phyloP scores from a whole-genome alignment of 1,140 invertebrate genomes.

The Forficula auricularia region DNA sequence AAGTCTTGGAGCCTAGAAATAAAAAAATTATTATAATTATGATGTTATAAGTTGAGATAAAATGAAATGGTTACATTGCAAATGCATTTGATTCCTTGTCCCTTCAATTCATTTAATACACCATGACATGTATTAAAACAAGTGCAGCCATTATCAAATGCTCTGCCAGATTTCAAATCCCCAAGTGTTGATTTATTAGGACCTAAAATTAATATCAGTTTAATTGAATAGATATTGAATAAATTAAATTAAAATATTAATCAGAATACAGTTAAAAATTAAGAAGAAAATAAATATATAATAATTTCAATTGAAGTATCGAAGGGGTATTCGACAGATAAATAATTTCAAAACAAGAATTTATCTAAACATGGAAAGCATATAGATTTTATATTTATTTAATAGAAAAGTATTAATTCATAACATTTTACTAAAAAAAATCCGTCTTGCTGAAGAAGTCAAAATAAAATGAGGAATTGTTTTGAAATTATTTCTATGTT shows the following conservation, averaged over 20 bases:
- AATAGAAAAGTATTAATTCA: too few relatives aligned
- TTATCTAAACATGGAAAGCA: too few relatives aligned
- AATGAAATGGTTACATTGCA: conserved; percentile 42
- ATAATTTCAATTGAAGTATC: conserved; percentile 21
- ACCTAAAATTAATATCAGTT: conserved; percentile 19
- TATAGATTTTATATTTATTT: too few relatives aligned
- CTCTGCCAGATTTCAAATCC: conserved; percentile 78
- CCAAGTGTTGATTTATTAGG: conserved; percentile 52
- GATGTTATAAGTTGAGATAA: conserved; percentile 3
- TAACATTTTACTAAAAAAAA: too few relatives aligned
- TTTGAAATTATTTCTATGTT: too few relatives aligned
- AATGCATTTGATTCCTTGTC: conserved; percentile 49
- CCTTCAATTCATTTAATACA: conserved; percentile 54
- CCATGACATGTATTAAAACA: conserved; percentile 63
- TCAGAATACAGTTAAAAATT: background rate
- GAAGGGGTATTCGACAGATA: too few relatives aligned
- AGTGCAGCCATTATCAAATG: conserved; percentile 90
- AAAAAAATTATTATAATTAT: conserved; percentile 6
- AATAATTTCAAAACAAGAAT: too few relatives aligned
- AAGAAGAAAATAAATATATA: background rate
- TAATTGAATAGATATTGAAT: too few relatives aligned
- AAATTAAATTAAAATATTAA: conserved; percentile 1
- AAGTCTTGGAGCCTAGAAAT: conserved; percentile 54
- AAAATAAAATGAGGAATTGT: too few relatives aligned
- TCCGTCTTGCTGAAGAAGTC: too few relatives aligned